These are phyloP conservation scores for Augiades crinisus DNA, from an alignment of 2,888 invertebrate species.

Conservation along the genomic window DNA sequence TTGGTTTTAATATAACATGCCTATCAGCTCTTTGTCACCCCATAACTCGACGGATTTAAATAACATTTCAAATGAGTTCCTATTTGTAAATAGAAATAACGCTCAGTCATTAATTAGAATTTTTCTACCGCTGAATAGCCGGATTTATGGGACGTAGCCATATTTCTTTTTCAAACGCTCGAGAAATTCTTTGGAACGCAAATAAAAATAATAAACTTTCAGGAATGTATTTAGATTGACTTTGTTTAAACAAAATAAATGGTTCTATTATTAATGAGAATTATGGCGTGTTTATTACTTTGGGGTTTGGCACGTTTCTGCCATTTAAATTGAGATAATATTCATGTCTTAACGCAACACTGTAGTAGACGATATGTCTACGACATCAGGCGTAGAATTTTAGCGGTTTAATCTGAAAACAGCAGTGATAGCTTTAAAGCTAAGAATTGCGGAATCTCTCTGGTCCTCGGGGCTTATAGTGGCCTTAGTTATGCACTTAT, in stretches of 20 bases:
- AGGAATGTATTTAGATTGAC: not conserved
- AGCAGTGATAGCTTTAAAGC: too few relatives aligned
- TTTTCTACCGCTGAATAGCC: slow-evolving; percentile 12
- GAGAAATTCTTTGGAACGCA: not conserved
- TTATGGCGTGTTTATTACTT: not conserved
- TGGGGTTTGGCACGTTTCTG: not conserved
- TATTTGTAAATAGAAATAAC: slow-evolving; percentile 22
- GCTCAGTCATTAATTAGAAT: slow-evolving; percentile 23
- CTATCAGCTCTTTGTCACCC: not conserved
- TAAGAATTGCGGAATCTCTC: too few relatives aligned
- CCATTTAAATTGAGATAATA: not conserved
- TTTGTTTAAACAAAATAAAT: slow-evolving; percentile 1
- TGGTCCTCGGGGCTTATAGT: too few relatives aligned
- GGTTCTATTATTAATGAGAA: not conserved
- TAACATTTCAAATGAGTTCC: slow-evolving; percentile 23
- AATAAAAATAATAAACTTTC: slow-evolving; percentile 7
- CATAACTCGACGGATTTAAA: slow-evolving; percentile 14
- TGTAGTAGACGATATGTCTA: too few relatives aligned
- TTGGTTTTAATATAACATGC: not conserved
- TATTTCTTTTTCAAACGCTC: slow-evolving; percentile 11
- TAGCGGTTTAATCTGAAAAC: too few relatives aligned
- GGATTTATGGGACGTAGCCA: slow-evolving; percentile 6
- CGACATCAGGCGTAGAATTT: too few relatives aligned
- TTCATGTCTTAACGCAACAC: too few relatives aligned
- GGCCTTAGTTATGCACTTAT: too few relatives aligned